phyloP scores from a whole-genome alignment of 2,797 vertebrate genomes.

The Euthynnus affinis region DNA sequence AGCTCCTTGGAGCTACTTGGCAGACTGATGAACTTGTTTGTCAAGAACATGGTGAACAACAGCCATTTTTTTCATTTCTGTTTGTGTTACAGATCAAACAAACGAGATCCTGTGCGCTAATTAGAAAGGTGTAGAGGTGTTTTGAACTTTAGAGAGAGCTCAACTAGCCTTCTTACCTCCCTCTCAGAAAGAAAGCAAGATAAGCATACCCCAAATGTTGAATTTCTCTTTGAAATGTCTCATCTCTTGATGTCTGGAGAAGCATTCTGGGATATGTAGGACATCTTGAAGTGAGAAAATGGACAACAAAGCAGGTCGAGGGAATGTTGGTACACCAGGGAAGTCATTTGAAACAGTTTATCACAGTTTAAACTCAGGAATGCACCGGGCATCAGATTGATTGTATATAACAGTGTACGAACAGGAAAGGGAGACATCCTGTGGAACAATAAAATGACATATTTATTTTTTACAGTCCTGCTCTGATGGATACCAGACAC shows the following conservation, averaged over 20 bases:
- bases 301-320: not conserved
- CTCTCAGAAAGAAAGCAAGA: too few relatives aligned
- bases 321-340: not conserved
- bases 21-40: not conserved
- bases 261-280: not conserved
- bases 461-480: slow-evolving; percentile 6
- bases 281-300: not conserved
- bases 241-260: too few relatives aligned
- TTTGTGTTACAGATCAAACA: not conserved
- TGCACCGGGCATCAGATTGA: not conserved
- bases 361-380: not conserved
- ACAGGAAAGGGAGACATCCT: not conserved
- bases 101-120: not conserved
- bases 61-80: not conserved
- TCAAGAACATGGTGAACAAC: not conserved
- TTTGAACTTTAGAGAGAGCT: too few relatives aligned
- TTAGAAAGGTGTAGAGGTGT: not conserved
- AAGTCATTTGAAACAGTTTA: not conserved
- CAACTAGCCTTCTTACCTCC: too few relatives aligned
- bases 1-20: too few relatives aligned
- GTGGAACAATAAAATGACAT: not conserved
- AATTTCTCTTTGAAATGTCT: too few relatives aligned
- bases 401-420: not conserved
- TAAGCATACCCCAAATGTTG: not conserved
- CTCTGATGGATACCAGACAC: slow-evolving; percentile 1